phyloP scores from a whole-genome alignment of 1,140 invertebrate genomes.

The Paraescarpia echinospica region DNA sequence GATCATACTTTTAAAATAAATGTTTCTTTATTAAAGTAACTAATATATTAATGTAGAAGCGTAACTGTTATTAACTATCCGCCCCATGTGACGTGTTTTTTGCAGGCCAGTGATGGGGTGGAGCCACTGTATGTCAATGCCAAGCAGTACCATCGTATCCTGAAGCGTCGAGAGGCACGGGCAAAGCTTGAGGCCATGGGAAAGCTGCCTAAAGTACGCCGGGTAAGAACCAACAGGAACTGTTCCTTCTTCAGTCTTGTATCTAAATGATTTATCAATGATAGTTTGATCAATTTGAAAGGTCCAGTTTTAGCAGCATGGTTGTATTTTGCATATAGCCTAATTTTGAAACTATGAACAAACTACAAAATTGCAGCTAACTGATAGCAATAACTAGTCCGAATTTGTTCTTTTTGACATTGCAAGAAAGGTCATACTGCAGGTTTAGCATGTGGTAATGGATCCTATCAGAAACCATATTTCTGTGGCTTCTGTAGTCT shows the following conservation, averaged over 20 bases:
- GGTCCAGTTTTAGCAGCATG: not conserved
- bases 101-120: constrained; percentile 35
- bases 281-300: not conserved
- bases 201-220: constrained; percentile 93
- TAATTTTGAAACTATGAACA: not conserved
- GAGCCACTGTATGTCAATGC: constrained; percentile 96
- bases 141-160: constrained; percentile 72
- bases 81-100: not conserved
- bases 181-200: constrained; percentile 63
- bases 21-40: not conserved
- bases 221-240: constrained; percentile 63
- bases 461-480: no score
- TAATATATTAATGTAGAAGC: no score
- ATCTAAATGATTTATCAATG: not conserved
- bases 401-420: not conserved
- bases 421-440: no score
- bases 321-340: not conserved
- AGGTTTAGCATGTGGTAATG: no score
- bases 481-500: no score
- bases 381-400: no score
- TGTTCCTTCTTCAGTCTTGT: not conserved
- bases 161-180: constrained; percentile 55
- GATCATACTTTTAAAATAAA: not conserved
- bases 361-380: not conserved
- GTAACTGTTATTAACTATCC: not conserved